Evolutionary conservation across 2,797 vertebrate genomes (phyloP), one percentile per base, ranked within the genome.

Genomic region (Dallia pectoralis): DNA sequence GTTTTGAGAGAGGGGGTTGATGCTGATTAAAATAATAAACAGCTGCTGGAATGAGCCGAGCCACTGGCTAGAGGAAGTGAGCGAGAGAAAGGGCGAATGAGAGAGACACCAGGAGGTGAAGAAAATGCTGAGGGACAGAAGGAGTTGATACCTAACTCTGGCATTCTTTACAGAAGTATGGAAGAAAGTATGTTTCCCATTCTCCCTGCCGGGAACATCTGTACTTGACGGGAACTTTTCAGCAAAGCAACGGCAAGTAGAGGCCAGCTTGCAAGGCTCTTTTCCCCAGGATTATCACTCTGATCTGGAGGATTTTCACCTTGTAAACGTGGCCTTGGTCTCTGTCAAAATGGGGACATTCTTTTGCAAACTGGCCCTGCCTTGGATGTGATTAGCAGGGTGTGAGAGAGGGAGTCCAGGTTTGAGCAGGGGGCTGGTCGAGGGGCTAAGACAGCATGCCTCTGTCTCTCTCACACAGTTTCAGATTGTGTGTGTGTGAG

Each of bases 11-110:
- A 62, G 81, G 77, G 93, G 93, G 94, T 95, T 95, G 95, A 93
- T 95, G 93, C 94, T 89, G 95, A 95, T 96, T 97, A 94, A 94
- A 97, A 96, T 95, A 98, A 98, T 96, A 97, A 97, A 97, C 95
- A 96, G 94, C 94, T 93, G 92, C 92, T 66, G 82, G 92, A 87
- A 90, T 76, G 78, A 83, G 86, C 84, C 82, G 76, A 81, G 78
- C 79, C 27, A 84, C 81, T 86, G 82, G 76, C 44, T n/a, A 79
- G 81, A 47, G 67, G 64, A 74, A 19, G 69, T 40, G 84, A 78
- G 83, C 70, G 76, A 51, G 78, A 47, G 75, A 77, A 76, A 14
- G 67, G 22, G 48, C 22, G n/a, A 29, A n/a, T 9, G 15, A n/a
- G 25, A 18, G 19, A 29, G 27, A 84, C 66, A 78, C 73, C 79